Evolutionary conservation across 2,113 vertebrate genomes (phyloP).

Genomic region (Cryptomyrus ogoouensis): DNA sequence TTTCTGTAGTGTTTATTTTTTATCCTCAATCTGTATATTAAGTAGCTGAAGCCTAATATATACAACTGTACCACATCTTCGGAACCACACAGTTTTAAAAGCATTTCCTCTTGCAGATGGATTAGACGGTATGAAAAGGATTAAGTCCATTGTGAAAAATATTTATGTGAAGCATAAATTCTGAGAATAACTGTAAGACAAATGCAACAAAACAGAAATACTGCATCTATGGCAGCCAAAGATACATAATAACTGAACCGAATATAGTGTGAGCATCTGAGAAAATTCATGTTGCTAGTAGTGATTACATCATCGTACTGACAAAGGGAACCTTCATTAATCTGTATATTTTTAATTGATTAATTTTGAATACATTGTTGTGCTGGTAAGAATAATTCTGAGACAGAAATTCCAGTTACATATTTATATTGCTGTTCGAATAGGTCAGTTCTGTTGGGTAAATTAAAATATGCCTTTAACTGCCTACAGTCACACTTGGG

Average conservation of each 20-base stretch:
- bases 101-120: background rate
- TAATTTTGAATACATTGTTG: background rate
- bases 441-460: background rate
- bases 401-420: background rate
- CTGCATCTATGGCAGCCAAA: background rate
- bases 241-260: background rate
- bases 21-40: background rate
- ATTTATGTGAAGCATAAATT: background rate
- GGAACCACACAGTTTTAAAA: background rate
- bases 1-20: background rate
- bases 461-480: background rate
- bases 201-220: background rate
- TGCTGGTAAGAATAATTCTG: background rate
- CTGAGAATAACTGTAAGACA: background rate
- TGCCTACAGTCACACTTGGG: slow-evolving; percentile 8
- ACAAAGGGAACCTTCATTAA: background rate
- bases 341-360: background rate
- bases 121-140: background rate
- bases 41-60: background rate
- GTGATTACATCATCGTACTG: background rate
- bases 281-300: background rate
- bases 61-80: background rate
- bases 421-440: background rate
- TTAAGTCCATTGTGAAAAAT: background rate
- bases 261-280: background rate